Conservation (phyloP, 2,797 vertebrate genomes). For the Vespertilio murinus region DNA sequence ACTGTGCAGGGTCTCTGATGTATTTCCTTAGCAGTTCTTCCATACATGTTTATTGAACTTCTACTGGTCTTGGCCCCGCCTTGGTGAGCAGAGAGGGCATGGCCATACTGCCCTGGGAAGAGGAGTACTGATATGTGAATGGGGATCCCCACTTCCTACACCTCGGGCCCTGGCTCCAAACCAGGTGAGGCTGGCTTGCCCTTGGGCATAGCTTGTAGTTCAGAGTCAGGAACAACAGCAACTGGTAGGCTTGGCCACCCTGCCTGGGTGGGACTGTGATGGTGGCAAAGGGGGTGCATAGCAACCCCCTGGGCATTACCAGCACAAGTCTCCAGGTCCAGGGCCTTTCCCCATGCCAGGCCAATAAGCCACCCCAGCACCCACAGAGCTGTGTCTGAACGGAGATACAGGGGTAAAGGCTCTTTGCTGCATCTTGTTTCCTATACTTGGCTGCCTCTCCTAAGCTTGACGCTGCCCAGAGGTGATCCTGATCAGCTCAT, state of each 20-base stretch:
- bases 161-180: background rate
- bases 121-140: accelerated
- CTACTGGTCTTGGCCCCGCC: background rate
- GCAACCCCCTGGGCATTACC: background rate
- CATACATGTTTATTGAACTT: background rate
- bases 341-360: background rate
- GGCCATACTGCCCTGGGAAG: background rate
- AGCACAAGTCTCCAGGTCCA: background rate
- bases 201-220: background rate
- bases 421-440: background rate
- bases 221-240: background rate
- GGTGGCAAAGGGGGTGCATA: background rate
- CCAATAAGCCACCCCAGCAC: background rate
- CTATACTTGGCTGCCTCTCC: background rate
- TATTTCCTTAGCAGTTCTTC: slow-evolving; percentile 22
- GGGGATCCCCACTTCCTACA: background rate
- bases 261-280: background rate
- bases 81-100: background rate
- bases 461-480: background rate
- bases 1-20: background rate
- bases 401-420: background rate
- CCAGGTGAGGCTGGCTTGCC: background rate
- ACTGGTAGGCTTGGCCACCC: background rate
- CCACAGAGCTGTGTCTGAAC: background rate
- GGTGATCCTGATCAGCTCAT: background rate